Evolutionary conservation across 1,140 invertebrate species (phyloP).

Genomic region (Asobara japonica): DNA sequence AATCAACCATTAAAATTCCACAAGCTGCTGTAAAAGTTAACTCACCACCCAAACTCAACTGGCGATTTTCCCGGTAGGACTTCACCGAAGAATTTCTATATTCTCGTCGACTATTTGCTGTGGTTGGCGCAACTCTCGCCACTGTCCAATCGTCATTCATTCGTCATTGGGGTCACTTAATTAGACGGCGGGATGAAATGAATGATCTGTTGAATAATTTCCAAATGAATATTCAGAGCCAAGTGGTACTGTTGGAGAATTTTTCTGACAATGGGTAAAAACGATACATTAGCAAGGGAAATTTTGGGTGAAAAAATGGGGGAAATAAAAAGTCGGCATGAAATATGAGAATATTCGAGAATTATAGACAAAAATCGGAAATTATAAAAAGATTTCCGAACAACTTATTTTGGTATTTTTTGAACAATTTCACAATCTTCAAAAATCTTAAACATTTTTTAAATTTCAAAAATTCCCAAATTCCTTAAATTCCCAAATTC

Average conservation of each 20-base stretch:
- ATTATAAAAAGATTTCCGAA: no score
- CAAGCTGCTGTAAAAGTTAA: slow-evolving; percentile 18
- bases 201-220: not conserved
- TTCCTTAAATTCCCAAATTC: no score
- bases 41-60: not conserved
- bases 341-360: no score
- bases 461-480: no score
- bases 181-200: not conserved
- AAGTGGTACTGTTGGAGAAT: slow-evolving; percentile 56
- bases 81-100: slow-evolving; percentile 9
- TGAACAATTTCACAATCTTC: no score
- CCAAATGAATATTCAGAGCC: not conserved
- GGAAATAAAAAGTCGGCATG: not conserved
- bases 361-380: no score
- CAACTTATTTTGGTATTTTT: no score
- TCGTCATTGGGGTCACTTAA: not conserved
- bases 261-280: slow-evolving; percentile 68
- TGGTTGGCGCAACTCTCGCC: not conserved
- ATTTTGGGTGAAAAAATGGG: slow-evolving; percentile 33
- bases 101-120: not conserved
- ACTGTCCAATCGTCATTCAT: not conserved
- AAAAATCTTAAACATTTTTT: no score
- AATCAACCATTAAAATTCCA: slow-evolving; percentile 40
- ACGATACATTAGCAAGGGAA: slow-evolving; percentile 65
- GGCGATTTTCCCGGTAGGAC: not conserved